Percentiles rank a stretch among this genome's conserved stretches.
Conservation (phyloP, 1,140 invertebrate genomes). For the Drosophila mauritiana region DNA sequence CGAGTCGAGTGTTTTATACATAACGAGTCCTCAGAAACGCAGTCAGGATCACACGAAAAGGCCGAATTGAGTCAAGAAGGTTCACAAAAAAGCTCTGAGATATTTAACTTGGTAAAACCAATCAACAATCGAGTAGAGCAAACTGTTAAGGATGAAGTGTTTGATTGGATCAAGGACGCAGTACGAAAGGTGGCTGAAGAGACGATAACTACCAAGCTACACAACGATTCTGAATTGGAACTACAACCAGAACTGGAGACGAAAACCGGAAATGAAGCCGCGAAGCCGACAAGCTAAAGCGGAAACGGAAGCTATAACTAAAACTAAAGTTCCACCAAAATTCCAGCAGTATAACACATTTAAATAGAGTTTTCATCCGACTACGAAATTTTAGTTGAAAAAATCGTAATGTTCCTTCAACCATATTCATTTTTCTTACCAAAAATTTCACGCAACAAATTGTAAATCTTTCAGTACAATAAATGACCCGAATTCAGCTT, state of each 20-base stretch:
- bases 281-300: neutral
- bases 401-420: neutral
- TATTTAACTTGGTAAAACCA: neutral
- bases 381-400: neutral
- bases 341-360: too few species aligned
- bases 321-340: neutral
- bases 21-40: neutral
- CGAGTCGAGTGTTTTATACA: slow-evolving; percentile 26
- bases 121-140: neutral
- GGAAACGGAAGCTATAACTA: neutral
- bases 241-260: neutral
- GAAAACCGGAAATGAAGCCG: neutral
- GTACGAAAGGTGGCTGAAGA: neutral
- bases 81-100: too few species aligned
- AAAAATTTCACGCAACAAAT: slow-evolving; percentile 2
- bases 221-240: neutral
- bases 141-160: neutral
- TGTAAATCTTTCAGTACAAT: neutral
- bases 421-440: neutral
- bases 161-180: neutral
- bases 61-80: neutral
- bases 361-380: too few species aligned
- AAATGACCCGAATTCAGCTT: slow-evolving; percentile 3
- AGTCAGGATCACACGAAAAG: neutral
- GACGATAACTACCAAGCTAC: neutral